phyloP scores from a whole-genome alignment of 1,140 invertebrate species.

The Rhizoglyphus robini region DNA sequence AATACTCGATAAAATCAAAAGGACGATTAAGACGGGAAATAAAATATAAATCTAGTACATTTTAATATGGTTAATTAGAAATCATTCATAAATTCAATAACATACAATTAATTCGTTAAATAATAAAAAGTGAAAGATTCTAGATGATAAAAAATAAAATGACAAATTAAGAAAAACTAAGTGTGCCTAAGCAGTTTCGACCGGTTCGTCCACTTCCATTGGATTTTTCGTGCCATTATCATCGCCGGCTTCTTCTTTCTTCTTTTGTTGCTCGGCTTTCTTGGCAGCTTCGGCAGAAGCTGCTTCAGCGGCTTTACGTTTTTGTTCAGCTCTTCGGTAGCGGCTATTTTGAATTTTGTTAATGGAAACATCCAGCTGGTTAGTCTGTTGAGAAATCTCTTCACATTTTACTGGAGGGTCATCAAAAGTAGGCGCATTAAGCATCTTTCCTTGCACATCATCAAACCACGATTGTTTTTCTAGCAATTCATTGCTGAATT shows the following conservation, averaged over 20 bases:
- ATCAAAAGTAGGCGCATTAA: background rate
- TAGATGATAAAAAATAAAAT: no score
- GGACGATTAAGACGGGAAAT: no score
- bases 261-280: background rate
- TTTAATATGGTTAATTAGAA: no score
- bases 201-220: background rate
- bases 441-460: background rate
- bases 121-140: no score
- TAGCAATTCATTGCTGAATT: background rate
- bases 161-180: no score
- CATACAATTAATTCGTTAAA: no score
- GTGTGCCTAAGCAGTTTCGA: background rate
- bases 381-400: slow-evolving; percentile 8
- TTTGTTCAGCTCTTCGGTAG: slow-evolving; percentile 18
- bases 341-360: slow-evolving; percentile 13
- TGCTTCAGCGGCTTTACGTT: slow-evolving; percentile 13
- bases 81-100: no score
- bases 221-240: background rate
- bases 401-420: slow-evolving; percentile 18
- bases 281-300: background rate
- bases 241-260: background rate
- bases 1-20: no score
- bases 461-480: slow-evolving; percentile 21
- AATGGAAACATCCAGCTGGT: slow-evolving; percentile 2
- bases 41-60: no score